Evolutionary conservation across 2,888 invertebrate genomes (phyloP).

Genomic region (Rotaria macrura): DNA sequence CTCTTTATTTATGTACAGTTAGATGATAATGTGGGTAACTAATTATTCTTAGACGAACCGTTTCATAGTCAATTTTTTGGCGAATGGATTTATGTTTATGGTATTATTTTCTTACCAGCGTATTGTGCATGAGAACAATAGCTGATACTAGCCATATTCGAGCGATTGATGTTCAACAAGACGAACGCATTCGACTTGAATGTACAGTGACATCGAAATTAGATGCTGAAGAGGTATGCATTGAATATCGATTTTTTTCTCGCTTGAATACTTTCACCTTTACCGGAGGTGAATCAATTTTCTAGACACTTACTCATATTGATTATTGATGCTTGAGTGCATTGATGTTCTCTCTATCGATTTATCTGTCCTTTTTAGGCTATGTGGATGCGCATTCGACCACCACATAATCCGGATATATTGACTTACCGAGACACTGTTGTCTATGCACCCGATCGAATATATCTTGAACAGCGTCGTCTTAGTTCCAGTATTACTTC

Average conservation of each 20-base stretch:
- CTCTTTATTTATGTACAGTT: neutral
- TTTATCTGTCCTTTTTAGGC: neutral
- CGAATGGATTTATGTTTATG: neutral
- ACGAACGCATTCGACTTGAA: neutral
- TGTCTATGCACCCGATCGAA: neutral
- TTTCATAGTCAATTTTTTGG: neutral
- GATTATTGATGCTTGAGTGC: neutral
- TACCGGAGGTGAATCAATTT: neutral
- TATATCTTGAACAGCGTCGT: neutral
- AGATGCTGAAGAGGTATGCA: constrained; percentile 1
- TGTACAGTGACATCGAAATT: constrained; percentile 3
- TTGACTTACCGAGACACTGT: neutral
- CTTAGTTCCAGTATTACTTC: neutral
- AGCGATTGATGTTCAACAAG: neutral
- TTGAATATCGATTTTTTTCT: neutral
- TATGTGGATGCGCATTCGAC: neutral
- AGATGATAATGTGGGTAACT: constrained; percentile 1
- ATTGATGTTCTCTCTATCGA: neutral
- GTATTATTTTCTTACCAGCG: neutral
- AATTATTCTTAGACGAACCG: neutral
- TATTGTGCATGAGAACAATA: neutral
- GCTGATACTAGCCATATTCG: neutral
- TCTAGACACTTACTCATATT: neutral
- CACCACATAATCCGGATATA: constrained; percentile 9
- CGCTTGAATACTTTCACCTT: neutral